Evolutionary conservation across 2,888 invertebrate species (phyloP), one percentile per base, ranked within the genome.

Genomic region (Synergus umbraculus): DNA sequence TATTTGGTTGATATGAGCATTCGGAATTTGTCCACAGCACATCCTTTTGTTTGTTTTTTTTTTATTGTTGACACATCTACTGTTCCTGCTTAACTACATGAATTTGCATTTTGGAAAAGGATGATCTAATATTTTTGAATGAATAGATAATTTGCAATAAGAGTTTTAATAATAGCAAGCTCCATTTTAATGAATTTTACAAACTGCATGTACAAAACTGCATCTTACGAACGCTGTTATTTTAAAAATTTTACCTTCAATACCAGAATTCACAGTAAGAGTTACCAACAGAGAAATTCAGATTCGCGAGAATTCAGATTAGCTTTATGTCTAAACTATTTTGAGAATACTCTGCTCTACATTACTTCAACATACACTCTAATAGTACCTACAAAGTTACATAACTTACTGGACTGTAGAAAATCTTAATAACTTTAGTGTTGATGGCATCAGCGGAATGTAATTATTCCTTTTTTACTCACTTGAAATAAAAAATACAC

Each of bases 271-370:
- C 49, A 41, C 37, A 37, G 15, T 15, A 41, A 63, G 63, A 63
- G 49, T 73, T 73, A 73, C 73, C 73, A 73, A 73, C 73, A 73
- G 73, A 73, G 73, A 54, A 73, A 73, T 73, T 73, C 54, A 73
- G 54, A 73, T 73, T 73, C 73, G 37, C 54, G 54, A 73, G 73
- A 73, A 73, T 73, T 73, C n/a, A 73, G 73, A 73, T 73, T 73
- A 73, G 73, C 73, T 41, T 78, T 73, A 49, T 82, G 77, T 82
- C 77, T 78, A 85, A 89, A 90, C 90, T 91, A 91, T 91, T 91
- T 91, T 90, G 88, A 90, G 90, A 91, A 88, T 87, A 84, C 86
- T 84, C 82, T 84, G 87, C 87, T 89, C 88, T 86, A 88, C 85
- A 90, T 91, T 89, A 88, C 87, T 87, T 85, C 89, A 88, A 87